Evolutionary conservation across 2,797 vertebrate species (phyloP).

Genomic region (Pelochelys cantorii): DNA sequence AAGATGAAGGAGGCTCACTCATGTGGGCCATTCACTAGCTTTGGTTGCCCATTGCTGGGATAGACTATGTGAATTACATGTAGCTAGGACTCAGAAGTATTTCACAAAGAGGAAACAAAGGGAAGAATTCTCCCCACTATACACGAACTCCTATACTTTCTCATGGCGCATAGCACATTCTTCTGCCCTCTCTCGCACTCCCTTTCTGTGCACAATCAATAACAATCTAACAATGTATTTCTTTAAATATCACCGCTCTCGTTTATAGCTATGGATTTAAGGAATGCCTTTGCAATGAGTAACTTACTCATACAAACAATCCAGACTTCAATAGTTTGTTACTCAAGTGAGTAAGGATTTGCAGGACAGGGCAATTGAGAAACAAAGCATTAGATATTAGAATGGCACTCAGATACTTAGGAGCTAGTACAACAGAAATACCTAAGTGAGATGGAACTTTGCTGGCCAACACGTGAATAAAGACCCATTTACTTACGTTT

Average conservation of each 20-base stretch:
- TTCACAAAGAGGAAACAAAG: neutral
- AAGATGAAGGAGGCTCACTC: no score
- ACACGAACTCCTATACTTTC: neutral
- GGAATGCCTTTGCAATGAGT: neutral
- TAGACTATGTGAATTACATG: neutral
- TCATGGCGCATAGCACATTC: neutral
- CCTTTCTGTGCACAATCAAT: neutral
- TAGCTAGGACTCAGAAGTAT: accelerated
- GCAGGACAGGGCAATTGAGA: neutral
- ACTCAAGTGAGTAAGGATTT: neutral
- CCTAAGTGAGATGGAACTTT: neutral
- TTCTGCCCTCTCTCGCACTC: neutral
- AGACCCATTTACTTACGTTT: neutral
- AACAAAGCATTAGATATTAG: neutral
- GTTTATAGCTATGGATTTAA: accelerated
- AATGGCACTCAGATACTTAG: neutral
- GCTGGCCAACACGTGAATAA: neutral
- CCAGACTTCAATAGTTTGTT: neutral
- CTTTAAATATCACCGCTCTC: neutral
- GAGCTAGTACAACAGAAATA: constrained; percentile 10
- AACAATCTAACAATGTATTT: neutral
- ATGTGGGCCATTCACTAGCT: no score
- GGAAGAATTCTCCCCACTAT: neutral
- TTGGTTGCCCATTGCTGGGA: no score
- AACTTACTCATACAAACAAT: neutral